Base-by-base conservation (phyloP, 2,888 invertebrate species). In the Cerceris rybyensis region DNA sequence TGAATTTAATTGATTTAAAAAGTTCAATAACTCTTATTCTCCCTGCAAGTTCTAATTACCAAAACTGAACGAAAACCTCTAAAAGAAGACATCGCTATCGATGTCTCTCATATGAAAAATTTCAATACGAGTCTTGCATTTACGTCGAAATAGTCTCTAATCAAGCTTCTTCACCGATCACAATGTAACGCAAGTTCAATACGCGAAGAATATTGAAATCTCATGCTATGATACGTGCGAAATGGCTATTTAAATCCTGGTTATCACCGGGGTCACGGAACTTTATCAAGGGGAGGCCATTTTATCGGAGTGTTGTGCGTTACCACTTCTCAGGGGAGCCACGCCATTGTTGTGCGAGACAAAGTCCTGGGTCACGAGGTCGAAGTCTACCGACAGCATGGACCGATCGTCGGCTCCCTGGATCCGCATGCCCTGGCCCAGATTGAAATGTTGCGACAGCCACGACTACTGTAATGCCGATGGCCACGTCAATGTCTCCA, bases 321-420 rank as follows among this genome's bases (percentile, higher is more conserved):
- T 68, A 57, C 70, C 61, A 16, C 70, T 74, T 50, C 59, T n/a
- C 78, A 90, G 90, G 78, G 78, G 83, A 46, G 86, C 88, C 57
- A 88, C 88, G 58, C 90, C 90, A 46, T 73, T 90, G 69, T 77
- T 89, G 52, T 90, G 90, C 86, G 90, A 90, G 81, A 85, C 89
- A 52, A 89, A 87, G 73, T 86, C 89, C 67, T 88, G 88, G 89
- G 70, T 80, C 69, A 86, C 85, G 64, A 81, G 82, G 67, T 86
- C 86, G 77, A 81, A 79, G 76, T 57, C 75, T 77, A 61, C 61
- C 66, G 65, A 74, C 78, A 63, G 70, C 59, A 70, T 60, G 66
- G 67, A 75, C 55, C 78, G 73, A 41, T 75, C 80, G 52, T 68
- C 70, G 46, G 70, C 70, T 59, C 70, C 66, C 60, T 81, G 76